Evolutionary conservation across 2,797 vertebrate genomes (phyloP), one percentile per base, ranked within the genome.

Genomic region (Peromyscus aztecus): DNA sequence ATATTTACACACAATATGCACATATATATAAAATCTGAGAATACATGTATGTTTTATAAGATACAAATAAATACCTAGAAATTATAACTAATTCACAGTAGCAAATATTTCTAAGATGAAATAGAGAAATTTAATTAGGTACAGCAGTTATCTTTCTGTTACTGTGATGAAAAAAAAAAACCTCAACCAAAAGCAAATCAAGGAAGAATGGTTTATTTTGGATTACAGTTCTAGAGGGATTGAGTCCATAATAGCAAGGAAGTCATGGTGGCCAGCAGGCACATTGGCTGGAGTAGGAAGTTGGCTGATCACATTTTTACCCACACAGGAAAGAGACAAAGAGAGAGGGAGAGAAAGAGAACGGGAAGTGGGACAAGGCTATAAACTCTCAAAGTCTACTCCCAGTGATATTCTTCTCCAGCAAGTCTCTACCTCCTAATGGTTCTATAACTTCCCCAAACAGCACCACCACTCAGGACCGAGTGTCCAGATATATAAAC

Each of bases 41-140:
- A 75, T 67, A 86, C 1, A 24, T 63, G 61, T 88, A 7, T 92
- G 14, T 69, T 6, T 88, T 91, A 11, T 86, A 81, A 94, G 78
- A 57, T 69, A 59, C 63, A 65, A 61, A 43, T n/a, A 86, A 81
- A 80, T 46, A 61, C 7, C 13, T 24, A 21, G 21, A 59, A 89
- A 76, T 61, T 23, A 40, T 76, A 89, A 91, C 52, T 93, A 78
- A 88, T 90, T 92, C 21, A 90, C 43, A 59, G 8, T 34, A 76
- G 10, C 2, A 87, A 91, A 89, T 76, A 27, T 14, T 89, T 80
- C 43, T 86, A 84, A 80, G 85, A 89, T 37, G 34, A 92, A 90
- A 52, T 27, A 55, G 27, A 86, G 17, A 94, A 93, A 80, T 93
- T 69, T 40, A 90, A 43, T 16, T 63, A 92, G 13, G 43, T 71